Conservation (phyloP, 2,797 vertebrate genomes). For the Pipistrellus nathusii region DNA sequence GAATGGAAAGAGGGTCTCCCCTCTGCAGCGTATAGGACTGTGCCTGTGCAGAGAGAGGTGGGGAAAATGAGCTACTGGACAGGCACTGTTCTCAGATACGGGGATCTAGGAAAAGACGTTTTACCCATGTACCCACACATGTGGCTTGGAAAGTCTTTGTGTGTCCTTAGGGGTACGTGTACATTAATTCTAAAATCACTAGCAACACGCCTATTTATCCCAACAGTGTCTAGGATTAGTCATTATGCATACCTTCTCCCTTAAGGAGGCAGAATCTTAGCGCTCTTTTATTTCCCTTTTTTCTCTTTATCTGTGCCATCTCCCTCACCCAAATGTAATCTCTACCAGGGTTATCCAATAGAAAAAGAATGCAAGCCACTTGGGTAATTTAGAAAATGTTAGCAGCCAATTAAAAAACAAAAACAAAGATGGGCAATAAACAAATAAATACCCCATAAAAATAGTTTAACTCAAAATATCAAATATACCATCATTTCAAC, state of each 20-base stretch:
- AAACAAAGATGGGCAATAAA: too few species aligned
- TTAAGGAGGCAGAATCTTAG: neutral
- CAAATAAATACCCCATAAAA: neutral
- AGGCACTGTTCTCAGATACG: neutral
- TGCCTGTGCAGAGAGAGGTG: neutral
- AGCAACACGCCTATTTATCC: neutral
- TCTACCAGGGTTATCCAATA: neutral
- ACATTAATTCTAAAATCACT: neutral
- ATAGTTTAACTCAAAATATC: neutral
- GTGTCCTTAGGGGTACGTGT: neutral
- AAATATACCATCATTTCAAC: neutral
- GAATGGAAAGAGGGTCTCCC: neutral
- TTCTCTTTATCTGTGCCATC: neutral
- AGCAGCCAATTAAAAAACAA: neutral
- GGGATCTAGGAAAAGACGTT: neutral
- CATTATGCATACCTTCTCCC: neutral
- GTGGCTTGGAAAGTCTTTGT: neutral
- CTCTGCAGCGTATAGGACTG: neutral
- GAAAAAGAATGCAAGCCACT: constrained; percentile 3
- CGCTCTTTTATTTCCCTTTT: neutral
- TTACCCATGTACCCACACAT: neutral
- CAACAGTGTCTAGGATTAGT: neutral
- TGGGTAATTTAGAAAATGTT: neutral
- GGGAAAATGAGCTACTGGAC: neutral
- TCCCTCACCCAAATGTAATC: neutral